Conservation (phyloP, 1,140 invertebrate genomes). For the Polyergus mexicanus region DNA sequence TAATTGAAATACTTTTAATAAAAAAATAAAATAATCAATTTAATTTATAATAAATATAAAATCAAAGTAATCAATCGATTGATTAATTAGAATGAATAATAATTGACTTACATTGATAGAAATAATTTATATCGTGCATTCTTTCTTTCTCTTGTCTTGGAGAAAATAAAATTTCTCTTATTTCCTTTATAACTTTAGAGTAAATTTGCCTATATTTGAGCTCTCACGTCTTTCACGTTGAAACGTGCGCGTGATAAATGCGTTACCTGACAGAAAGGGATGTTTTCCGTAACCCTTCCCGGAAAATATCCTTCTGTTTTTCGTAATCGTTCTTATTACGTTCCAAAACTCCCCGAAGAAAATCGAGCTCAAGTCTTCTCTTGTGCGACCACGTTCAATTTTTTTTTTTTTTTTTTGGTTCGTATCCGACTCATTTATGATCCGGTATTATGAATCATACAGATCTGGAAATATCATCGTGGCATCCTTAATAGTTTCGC, state of each 20-base stretch:
- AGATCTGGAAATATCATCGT: neutral
- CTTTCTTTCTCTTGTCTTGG: neutral
- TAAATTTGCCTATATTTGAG: neutral
- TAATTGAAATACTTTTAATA: no score
- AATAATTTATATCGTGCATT: neutral
- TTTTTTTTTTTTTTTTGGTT: conserved; percentile 31
- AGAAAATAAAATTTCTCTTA: neutral
- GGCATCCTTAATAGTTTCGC: conserved; percentile 13
- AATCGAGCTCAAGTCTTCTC: neutral
- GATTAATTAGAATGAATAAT: neutral
- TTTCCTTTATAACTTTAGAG: neutral
- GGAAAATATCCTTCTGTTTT: conserved; percentile 41
- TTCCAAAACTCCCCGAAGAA: conserved; percentile 35
- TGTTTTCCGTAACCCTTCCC: conserved; percentile 41
- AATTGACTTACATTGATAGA: neutral
- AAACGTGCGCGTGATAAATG: conserved; percentile 30
- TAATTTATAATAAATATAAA: neutral
- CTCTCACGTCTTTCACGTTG: neutral
- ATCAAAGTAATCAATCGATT: neutral
- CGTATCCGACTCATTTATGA: conserved; percentile 29
- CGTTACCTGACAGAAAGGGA: neutral
- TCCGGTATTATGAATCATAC: conserved; percentile 1
- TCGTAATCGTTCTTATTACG: conserved; percentile 19
- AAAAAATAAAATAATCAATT: neutral
- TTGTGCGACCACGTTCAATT: neutral